Evolutionary conservation across 2,113 vertebrate genomes (phyloP).

Genomic region (Bettongia penicillata): DNA sequence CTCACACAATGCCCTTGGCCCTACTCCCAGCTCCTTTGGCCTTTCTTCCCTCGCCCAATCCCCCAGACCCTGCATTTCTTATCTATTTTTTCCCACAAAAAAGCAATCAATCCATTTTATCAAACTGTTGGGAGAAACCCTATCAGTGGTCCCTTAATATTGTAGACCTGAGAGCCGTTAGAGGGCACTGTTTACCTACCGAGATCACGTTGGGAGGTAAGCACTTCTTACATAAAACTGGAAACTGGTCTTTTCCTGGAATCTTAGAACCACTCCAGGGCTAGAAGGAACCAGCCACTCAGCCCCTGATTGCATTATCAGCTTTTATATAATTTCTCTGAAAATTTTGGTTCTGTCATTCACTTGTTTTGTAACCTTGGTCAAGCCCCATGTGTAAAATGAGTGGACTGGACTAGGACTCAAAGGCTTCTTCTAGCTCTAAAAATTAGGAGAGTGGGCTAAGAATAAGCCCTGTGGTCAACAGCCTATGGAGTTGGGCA

Average conservation of each 20-base stretch:
- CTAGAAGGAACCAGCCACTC: background rate
- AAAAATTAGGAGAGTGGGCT: background rate
- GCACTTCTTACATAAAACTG: background rate
- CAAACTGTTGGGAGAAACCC: background rate
- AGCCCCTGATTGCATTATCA: background rate
- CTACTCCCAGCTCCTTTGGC: background rate
- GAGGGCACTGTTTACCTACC: background rate
- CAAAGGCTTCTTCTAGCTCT: background rate
- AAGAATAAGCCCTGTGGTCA: background rate
- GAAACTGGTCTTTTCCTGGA: background rate
- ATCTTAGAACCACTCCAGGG: background rate
- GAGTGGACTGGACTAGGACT: background rate
- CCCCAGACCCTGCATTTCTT: background rate
- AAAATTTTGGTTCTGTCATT: background rate
- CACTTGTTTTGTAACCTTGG: background rate
- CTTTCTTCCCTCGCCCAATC: background rate
- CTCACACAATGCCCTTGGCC: background rate
- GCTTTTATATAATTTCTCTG: background rate
- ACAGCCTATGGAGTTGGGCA: background rate
- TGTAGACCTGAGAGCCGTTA: background rate
- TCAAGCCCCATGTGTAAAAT: background rate
- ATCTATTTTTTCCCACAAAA: background rate
- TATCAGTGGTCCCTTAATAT: background rate
- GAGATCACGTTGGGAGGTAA: background rate
- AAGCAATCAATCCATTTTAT: background rate